Evolutionary conservation across 2,113 vertebrate genomes (phyloP), one percentile per base, ranked within the genome.

Genomic region (Leptodactylus fuscus): DNA sequence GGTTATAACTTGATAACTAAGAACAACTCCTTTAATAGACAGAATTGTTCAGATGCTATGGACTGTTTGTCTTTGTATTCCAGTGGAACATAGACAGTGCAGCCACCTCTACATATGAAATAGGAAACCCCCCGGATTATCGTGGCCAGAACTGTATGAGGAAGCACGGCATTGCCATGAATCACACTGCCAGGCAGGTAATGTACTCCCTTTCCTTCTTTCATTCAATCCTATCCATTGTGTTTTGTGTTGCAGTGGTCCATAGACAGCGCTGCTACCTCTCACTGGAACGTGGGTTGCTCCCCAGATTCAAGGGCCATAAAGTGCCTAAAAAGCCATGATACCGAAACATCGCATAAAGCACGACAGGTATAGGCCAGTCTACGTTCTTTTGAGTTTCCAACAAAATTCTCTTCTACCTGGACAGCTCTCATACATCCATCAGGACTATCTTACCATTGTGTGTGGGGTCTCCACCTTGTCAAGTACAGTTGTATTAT

Each of bases 11-110:
- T n/a, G n/a, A n/a, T n/a, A n/a, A n/a, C n/a, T n/a, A n/a, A n/a
- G n/a, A n/a, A n/a, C n/a, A n/a, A n/a, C n/a, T n/a, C n/a, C n/a
- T n/a, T n/a, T 20, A 8, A 20, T 32, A 15, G 10, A 67, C 8
- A 16, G 29, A 60, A 81, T 22, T 58, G 53, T 79, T 46, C 8
- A 1, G 18, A 70, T 67, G 48, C 24, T 49, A 65, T 24, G 18
- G 51, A 58, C 7, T 20, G 22, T 48, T 12, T 92, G 88, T 90
- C 90, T 92, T 92, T 88, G 90, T 88, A 75, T 91, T 89, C 74
- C 94, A 99, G 98, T 99, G 98, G 98, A 97, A 95, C 91, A 97
- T 99, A 97, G 98, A 99, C 98, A 99, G 98, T 93, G 97, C 97
- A 80, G 98, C 98, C 49, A 99, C 98, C 55, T 99, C 97, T 89